Base-by-base conservation (phyloP, 2,113 vertebrate genomes). In the Propithecus coquereli region DNA sequence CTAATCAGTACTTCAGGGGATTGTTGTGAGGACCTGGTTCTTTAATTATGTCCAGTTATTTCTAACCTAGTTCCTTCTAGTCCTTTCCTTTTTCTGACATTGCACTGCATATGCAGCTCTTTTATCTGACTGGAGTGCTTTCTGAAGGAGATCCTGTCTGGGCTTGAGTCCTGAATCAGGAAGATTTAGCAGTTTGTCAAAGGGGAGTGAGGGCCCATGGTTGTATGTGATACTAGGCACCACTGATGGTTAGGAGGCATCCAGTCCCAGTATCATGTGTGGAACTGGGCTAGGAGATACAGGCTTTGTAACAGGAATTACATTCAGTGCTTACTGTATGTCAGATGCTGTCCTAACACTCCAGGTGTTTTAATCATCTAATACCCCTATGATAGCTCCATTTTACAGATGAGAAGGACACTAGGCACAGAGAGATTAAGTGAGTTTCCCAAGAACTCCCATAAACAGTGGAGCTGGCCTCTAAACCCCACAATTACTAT, bases 11-110 rank as follows among this genome's bases (percentile, higher is more conserved):
- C 54, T 74, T 96, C 59, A 65, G 40, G 83, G 65, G 27, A 45
- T 65, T 83, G 22, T 93, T 74, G 10, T 87, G 23, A 70, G 23
- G 40, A 90, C 80, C 43, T 73, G 13, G 71, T 63, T 66, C 45
- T 92, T 90, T 32, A 54, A 32, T 54, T 90, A 79, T 90, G 8
- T 77, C 74, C 50, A 85, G 0, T 95, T 57, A 87, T 94, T 96
- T 84, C 50, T 80, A 57, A 32, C 32, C 65, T 70, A 7, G 6
- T 95, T 92, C 43, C 65, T 85, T 73, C 30, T 93, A 84, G n/a
- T 47, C 77, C 13, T 91, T 94, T 79, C 37, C 8, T 10, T 14
- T 84, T 93, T 93, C 92, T 92, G 23, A 54, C 23, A 79, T 79
- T 92, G 12, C 16, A 6, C 3, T 71, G 91, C 22, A 59, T 25